Percentiles rank a stretch among this genome's conserved stretches.
Evolutionary conservation across 2,888 invertebrate genomes (phyloP).

Genomic region (Drosophila testacea): DNA sequence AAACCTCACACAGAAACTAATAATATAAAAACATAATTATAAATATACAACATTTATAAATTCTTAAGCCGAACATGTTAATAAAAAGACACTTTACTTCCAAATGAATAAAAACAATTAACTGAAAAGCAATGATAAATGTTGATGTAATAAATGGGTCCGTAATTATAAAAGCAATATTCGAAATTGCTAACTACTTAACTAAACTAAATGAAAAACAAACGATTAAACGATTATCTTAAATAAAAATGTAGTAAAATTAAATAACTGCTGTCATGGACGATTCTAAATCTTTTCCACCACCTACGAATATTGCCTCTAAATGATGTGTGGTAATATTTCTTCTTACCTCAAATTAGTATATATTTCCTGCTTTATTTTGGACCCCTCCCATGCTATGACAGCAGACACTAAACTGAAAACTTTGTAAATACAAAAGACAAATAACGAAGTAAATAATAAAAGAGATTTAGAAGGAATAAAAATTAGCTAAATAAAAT

Average conservation of each 20-base stretch:
- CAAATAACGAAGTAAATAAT: constrained; percentile 61
- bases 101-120: constrained; percentile 29
- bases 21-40: constrained; percentile 27
- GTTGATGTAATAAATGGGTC: constrained; percentile 40
- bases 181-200: constrained; percentile 35
- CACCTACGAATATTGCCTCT: background rate
- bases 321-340: constrained; percentile 3
- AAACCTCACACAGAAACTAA: constrained; percentile 69
- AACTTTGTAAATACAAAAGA: constrained; percentile 65
- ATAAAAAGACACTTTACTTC: constrained; percentile 49
- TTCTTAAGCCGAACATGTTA: constrained; percentile 34
- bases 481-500: constrained; percentile 67
- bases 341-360: background rate
- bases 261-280: constrained; percentile 22
- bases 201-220: constrained; percentile 26
- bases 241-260: constrained; percentile 9
- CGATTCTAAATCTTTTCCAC: background rate
- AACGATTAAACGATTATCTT: background rate
- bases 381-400: constrained; percentile 14
- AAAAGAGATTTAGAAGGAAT: constrained; percentile 49
- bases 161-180: constrained; percentile 57
- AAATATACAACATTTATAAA: constrained; percentile 40
- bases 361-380: constrained; percentile 2
- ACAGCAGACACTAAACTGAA: constrained; percentile 28
- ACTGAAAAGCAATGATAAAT: constrained; percentile 53